Base-by-base conservation (phyloP, 2,888 invertebrate species). In the Limnephilus auricula region DNA sequence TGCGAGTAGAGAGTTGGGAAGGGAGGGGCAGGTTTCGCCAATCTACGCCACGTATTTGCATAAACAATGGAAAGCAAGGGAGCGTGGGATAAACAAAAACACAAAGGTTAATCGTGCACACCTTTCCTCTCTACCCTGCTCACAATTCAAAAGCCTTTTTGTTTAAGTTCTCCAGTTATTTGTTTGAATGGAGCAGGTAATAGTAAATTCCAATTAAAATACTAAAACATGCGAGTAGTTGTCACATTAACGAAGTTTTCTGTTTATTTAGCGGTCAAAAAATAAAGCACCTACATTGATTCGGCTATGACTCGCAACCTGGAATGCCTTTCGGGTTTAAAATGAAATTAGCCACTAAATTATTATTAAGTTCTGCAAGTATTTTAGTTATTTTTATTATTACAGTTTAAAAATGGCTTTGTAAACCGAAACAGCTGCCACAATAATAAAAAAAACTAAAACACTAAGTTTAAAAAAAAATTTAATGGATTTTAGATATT, bases 31-130 rank as follows among this genome's bases (percentile, higher is more conserved):
- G 50, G 65, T 25, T 65, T 65, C 65, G 65, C 65, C 65, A 65
- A 65, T 65, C 65, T 25, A 65, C 65, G n/a, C 65, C 65, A 50
- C 65, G 86, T 86, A 86, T 86, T 86, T 86, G 86, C 65, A 65
- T 86, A 86, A 86, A 86, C 86, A 86, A 86, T 86, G 32, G 50
- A 86, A 86, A 31, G 32, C 65, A 65, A 65, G 86, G 32, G 86
- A 86, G 65, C 31, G 65, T 65, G 86, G 86, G 45, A 34, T 50
- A 86, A 86, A 45, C 45, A 86, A 86, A 86, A 50, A 45, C 45
- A 45, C 45, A 86, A 86, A 86, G 86, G 86, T 86, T 86, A 86
- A 86, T 86, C 65, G 86, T 50, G 86, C 86, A n/a, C 86, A 31
- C 86, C 65, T 86, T 86, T 86, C 18, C 34, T 25, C 37, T 34